Evolutionary conservation across 2,888 invertebrate species (phyloP), one percentile per base, ranked within the genome.

Genomic region (Xylocampa areola): DNA sequence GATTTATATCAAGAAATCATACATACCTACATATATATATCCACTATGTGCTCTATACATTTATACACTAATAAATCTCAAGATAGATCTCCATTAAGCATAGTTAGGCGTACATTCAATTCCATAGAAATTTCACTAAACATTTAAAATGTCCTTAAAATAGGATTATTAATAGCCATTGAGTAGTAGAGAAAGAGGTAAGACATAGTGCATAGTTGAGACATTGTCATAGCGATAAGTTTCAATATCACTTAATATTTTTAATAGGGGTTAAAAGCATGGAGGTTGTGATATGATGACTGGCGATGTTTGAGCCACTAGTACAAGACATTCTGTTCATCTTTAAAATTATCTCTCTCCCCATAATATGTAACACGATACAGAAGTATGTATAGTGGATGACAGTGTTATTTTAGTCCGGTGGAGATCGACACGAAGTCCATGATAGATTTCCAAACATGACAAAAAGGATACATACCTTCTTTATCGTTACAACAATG

Each of bases 101-200:
- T 60, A 72, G n/a, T 61, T 58, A 57, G 40, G 53, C 68, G 13
- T 57, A 68, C 52, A 73, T 48, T 68, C 68, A 69, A 69, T 69
- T 69, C 73, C 73, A 44, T 58, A 57, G 21, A 39, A 47, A 41
- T 29, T 37, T 27, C 44, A 32, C 13, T 48, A 53, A 47, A 66
- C 66, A 69, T 69, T 66, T 70, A 65, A 64, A 69, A 66, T 69
- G 48, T 49, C 16, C 25, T 41, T 68, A 67, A 41, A 44, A 25
- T 36, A 47, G 47, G 17, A 11, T 57, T 17, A 2, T 17, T 53
- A 14, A 5, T 49, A 65, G 27, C 40, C 17, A n/a, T 45, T 63
- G 51, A 63, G 36, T 66, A 35, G 17, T 16, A 25, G 13, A 37
- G 21, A 29, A 51, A n/a, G 32, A 13, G 23, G 4, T 16, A 23